These are phyloP conservation scores for Sympetrum striolatum DNA, from an alignment of 2,888 invertebrate species.

Conservation along the genomic window DNA sequence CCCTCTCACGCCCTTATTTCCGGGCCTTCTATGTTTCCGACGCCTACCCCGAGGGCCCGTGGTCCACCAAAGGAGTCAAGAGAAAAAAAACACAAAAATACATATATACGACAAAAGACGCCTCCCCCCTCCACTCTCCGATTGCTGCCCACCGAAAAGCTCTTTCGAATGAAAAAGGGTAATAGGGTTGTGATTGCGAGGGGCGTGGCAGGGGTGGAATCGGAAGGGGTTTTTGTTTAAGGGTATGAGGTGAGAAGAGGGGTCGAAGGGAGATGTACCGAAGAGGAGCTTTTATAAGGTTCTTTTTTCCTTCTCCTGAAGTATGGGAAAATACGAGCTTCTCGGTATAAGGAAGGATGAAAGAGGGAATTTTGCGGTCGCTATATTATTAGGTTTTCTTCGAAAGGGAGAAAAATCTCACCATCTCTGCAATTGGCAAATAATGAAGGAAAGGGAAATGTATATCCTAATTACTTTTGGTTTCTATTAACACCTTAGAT, in stretches of 20 bases:
- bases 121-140: not conserved
- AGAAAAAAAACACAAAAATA: slow-evolving; percentile 13
- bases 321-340: slow-evolving; percentile 12
- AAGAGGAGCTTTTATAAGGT: slow-evolving; percentile 4
- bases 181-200: slow-evolving; percentile 40
- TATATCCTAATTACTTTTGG: not conserved
- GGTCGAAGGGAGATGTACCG: not conserved
- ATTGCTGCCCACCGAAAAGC: slow-evolving; percentile 4
- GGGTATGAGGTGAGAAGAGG: not conserved
- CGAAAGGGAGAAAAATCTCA: not conserved
- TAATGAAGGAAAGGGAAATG: not conserved
- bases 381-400: not conserved
- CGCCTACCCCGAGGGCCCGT: slow-evolving; percentile 10
- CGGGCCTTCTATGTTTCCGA: slow-evolving; percentile 41
- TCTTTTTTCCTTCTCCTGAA: not conserved
- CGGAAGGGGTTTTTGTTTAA: not conserved
- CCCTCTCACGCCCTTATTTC: slow-evolving; percentile 33
- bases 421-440: not conserved
- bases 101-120: slow-evolving; percentile 40
- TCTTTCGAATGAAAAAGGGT: slow-evolving; percentile 22
- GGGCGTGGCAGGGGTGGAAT: not conserved
- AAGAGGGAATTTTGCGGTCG: not conserved
- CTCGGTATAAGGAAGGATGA: not conserved
- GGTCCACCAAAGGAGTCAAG: not conserved
- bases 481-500: not conserved